phyloP scores from a whole-genome alignment of 2,797 vertebrate genomes.

The Microhierax caerulescens region DNA sequence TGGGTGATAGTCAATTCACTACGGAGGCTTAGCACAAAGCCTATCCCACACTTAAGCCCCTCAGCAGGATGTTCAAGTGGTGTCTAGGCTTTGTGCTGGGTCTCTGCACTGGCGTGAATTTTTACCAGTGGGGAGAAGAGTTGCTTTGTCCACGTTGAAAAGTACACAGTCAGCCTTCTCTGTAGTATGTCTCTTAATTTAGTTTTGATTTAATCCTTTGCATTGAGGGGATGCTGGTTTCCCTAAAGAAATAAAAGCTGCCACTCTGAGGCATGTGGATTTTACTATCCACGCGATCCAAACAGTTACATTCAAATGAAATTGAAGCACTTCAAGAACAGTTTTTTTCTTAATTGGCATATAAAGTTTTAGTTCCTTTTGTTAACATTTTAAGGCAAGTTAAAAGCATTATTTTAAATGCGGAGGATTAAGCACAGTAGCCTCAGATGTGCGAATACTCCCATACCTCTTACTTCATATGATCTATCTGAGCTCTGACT shows the following conservation, averaged over 20 bases:
- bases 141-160: constrained; percentile 31
- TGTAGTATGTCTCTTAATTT: constrained; percentile 9
- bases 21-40: neutral
- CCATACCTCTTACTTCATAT: neutral
- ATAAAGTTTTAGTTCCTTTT: neutral
- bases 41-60: neutral
- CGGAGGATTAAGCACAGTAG: neutral
- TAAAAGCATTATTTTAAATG: neutral
- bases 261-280: neutral
- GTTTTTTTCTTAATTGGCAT: neutral
- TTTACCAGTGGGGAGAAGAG: constrained; percentile 8
- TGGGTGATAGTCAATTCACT: neutral
- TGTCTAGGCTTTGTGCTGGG: constrained; percentile 13
- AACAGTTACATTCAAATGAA: neutral
- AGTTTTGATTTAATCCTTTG: constrained; percentile 34
- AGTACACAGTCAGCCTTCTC: constrained; percentile 1
- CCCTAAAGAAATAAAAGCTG: neutral
- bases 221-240: neutral
- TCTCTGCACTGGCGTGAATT: neutral
- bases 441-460: neutral
- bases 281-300: neutral
- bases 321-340: neutral
- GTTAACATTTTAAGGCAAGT: neutral
- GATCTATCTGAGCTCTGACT: neutral
- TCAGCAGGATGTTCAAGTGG: constrained; percentile 30